phyloP scores from a whole-genome alignment of 1,140 invertebrate genomes.

The Aphaenogaster rudis region DNA sequence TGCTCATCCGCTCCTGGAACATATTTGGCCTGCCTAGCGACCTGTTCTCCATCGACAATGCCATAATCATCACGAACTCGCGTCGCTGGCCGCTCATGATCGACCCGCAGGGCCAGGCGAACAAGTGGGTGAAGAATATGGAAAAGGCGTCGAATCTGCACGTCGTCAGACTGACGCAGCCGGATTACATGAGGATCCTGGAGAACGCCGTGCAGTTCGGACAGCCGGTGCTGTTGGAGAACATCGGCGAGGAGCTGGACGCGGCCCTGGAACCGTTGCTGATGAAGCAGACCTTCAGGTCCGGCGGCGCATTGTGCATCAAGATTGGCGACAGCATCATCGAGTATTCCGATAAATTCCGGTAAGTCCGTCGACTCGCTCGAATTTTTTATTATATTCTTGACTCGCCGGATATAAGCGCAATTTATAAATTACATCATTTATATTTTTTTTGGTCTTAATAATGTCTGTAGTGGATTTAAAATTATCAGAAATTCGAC shows the following conservation, averaged over 20 bases:
- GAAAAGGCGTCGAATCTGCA: conserved; percentile 95
- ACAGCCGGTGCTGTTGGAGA: conserved; percentile 95
- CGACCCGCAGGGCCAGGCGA: conserved; percentile 98
- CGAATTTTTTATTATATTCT: not conserved
- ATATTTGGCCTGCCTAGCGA: conserved; percentile 96
- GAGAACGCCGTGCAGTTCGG: conserved; percentile 98
- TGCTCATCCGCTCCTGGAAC: conserved; percentile 96
- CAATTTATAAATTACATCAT: conserved; percentile 12
- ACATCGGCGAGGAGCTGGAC: conserved; percentile 96
- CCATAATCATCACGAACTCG: conserved; percentile 94
- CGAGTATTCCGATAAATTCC: conserved; percentile 95
- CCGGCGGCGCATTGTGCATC: conserved; percentile 92
- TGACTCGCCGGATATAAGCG: not conserved
- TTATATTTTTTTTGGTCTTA: not conserved
- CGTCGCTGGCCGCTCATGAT: conserved; percentile 97
- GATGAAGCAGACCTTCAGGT: conserved; percentile 95
- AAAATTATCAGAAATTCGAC: not conserved
- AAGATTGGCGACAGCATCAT: conserved; percentile 94
- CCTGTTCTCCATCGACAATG: conserved; percentile 97
- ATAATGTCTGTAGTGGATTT: not conserved
- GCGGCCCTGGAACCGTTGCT: conserved; percentile 95
- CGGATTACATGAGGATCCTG: conserved; percentile 94
- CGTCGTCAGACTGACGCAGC: conserved; percentile 93
- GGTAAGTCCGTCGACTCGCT: conserved; percentile 84
- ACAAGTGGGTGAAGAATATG: conserved; percentile 98